Evolutionary conservation across 2,113 vertebrate genomes (phyloP).

Genomic region (Asarcornis scutulata): DNA sequence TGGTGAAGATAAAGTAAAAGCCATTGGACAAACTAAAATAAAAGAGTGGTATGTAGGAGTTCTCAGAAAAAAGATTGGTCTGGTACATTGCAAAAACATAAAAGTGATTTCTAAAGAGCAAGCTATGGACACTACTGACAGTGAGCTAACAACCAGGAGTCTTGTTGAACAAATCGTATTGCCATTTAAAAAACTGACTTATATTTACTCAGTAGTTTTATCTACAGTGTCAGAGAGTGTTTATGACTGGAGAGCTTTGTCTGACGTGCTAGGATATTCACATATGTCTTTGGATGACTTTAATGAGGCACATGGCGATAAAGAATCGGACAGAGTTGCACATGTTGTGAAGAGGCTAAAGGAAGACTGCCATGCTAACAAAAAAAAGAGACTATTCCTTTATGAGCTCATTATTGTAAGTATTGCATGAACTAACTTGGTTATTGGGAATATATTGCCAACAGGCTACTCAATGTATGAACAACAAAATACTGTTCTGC

Average conservation of each 20-base stretch:
- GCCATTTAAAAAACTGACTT: constrained; percentile 94
- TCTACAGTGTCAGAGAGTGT: constrained; percentile 88
- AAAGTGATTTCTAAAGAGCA: constrained; percentile 91
- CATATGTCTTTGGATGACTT: constrained; percentile 80
- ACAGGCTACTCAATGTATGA: background rate
- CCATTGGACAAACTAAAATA: constrained; percentile 89
- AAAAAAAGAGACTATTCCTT: constrained; percentile 86
- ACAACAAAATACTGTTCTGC: background rate
- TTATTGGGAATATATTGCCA: background rate
- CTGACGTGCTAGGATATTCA: constrained; percentile 87
- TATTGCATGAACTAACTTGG: constrained; percentile 40
- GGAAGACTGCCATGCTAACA: constrained; percentile 92
- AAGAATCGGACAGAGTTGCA: constrained; percentile 88
- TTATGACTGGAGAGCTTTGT: constrained; percentile 87
- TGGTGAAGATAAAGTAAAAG: constrained; percentile 87
- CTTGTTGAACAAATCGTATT: constrained; percentile 88
- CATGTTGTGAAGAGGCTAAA: constrained; percentile 92
- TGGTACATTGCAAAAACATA: constrained; percentile 93
- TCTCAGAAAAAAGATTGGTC: constrained; percentile 87
- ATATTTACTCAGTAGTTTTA: constrained; percentile 93
- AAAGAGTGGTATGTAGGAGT: constrained; percentile 97
- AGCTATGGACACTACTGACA: constrained; percentile 84
- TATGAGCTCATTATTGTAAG: constrained; percentile 92
- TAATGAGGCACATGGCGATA: constrained; percentile 74
- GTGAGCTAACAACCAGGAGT: constrained; percentile 79